Evolutionary conservation across 2,113 vertebrate genomes (phyloP).

Genomic region (Mesitornis unicolor): DNA sequence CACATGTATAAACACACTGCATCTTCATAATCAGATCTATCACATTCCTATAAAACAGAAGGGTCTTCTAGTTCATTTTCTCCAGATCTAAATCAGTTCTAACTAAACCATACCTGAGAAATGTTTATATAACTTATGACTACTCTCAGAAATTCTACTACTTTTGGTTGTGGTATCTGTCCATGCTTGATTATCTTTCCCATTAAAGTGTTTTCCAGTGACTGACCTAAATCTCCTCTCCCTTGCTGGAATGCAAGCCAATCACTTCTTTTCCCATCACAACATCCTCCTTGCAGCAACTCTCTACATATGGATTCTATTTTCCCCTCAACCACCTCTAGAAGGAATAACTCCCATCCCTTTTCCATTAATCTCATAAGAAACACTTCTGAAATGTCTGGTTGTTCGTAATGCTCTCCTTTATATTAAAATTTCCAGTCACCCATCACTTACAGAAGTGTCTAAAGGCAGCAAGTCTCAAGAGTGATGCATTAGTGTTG

Average conservation of each 20-base stretch:
- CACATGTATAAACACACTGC: neutral
- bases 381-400: neutral
- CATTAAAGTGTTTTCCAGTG: neutral
- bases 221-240: neutral
- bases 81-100: neutral
- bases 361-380: neutral
- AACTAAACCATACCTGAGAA: neutral
- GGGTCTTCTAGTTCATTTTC: neutral
- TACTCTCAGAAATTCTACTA: neutral
- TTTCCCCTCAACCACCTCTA: neutral
- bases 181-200: neutral
- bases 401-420: neutral
- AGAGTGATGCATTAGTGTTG: neutral
- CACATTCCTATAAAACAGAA: neutral
- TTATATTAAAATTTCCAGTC: neutral
- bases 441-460: neutral
- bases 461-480: neutral
- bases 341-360: neutral
- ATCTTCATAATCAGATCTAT: neutral
- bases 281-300: neutral
- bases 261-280: neutral
- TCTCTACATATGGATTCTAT: neutral
- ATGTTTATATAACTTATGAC: neutral
- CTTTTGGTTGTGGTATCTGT: neutral
- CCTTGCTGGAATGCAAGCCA: neutral